Evolutionary conservation across 2,888 invertebrate genomes (phyloP).

Genomic region (Acheta domesticus): DNA sequence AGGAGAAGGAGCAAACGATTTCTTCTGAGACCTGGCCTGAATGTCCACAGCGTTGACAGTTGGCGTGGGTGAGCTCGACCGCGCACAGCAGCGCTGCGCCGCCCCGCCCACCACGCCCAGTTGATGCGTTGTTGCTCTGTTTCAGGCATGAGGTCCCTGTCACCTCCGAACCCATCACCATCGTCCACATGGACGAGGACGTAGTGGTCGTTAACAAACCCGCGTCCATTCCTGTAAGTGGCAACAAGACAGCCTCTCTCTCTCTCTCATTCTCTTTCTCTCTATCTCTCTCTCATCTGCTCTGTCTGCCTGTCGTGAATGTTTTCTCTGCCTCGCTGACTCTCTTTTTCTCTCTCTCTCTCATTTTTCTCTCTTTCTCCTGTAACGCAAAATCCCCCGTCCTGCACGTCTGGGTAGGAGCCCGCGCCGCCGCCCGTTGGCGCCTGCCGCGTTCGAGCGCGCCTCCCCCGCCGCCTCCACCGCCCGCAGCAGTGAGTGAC

Average conservation of each 20-base stretch:
- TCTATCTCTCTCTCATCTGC: constrained; percentile 19
- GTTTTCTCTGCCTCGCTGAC: constrained; percentile 1
- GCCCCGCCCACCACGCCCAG: constrained; percentile 94
- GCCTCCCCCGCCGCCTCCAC: no score
- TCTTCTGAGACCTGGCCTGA: not conserved
- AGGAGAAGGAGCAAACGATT: not conserved
- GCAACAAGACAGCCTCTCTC: constrained; percentile 74
- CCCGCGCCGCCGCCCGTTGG: no score
- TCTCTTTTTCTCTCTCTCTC: not conserved
- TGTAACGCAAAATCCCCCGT: no score
- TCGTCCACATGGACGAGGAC: constrained; percentile 97
- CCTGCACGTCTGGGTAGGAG: no score
- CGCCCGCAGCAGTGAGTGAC: no score
- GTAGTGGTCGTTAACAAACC: constrained; percentile 99
- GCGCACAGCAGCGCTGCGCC: constrained; percentile 59
- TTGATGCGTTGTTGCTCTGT: constrained; percentile 53
- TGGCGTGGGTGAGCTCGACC: no score
- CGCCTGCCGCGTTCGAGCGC: no score
- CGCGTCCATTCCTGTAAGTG: constrained; percentile 98
- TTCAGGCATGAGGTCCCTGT: constrained; percentile 99
- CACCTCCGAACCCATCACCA: constrained; percentile 92
- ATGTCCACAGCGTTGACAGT: no score
- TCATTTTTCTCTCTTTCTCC: no score
- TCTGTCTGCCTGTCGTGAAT: not conserved
- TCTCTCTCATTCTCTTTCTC: constrained; percentile 27